Conservation (phyloP, 2,888 invertebrate genomes). For the Axea sp. region DNA sequence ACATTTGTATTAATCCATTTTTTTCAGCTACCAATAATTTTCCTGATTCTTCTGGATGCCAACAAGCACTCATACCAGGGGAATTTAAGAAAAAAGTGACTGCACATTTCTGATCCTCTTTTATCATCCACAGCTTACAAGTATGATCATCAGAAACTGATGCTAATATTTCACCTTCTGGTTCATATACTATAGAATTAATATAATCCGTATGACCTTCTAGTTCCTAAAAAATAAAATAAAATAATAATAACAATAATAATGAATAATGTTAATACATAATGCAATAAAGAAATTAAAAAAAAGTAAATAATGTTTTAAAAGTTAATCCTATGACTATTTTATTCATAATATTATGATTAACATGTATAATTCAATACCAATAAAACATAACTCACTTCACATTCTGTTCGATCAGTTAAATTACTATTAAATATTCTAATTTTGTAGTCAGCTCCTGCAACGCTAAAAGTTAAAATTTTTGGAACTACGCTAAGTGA, state of each 20-base stretch:
- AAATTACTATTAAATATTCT: slow-evolving; percentile 82
- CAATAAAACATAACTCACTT: slow-evolving; percentile 73
- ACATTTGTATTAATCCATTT: slow-evolving; percentile 86
- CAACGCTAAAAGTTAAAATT: slow-evolving; percentile 81
- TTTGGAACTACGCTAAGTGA: slow-evolving; percentile 82
- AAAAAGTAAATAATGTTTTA: too few relatives aligned
- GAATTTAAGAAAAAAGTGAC: slow-evolving; percentile 84
- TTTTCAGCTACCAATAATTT: slow-evolving; percentile 89
- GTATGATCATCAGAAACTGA: slow-evolving; percentile 89
- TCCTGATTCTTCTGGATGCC: slow-evolving; percentile 85
- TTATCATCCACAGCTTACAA: slow-evolving; percentile 84
- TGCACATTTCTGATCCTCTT: slow-evolving; percentile 80
- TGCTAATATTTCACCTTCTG: slow-evolving; percentile 84
- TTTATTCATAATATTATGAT: too few relatives aligned
- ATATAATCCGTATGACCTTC: slow-evolving; percentile 85
- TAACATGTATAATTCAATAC: too few relatives aligned
- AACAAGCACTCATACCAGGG: slow-evolving; percentile 84
- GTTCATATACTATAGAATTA: slow-evolving; percentile 86
- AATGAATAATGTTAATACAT: too few relatives aligned
- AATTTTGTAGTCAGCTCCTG: slow-evolving; percentile 82
- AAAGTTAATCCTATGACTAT: too few relatives aligned
- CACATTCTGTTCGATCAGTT: slow-evolving; percentile 79
- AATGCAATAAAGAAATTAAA: too few relatives aligned
- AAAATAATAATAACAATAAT: too few relatives aligned
- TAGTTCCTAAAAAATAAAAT: slow-evolving; percentile 78